Evolutionary conservation across 2,888 invertebrate genomes (phyloP), one percentile per base, ranked within the genome.

Genomic region (Rosalia funebris): DNA sequence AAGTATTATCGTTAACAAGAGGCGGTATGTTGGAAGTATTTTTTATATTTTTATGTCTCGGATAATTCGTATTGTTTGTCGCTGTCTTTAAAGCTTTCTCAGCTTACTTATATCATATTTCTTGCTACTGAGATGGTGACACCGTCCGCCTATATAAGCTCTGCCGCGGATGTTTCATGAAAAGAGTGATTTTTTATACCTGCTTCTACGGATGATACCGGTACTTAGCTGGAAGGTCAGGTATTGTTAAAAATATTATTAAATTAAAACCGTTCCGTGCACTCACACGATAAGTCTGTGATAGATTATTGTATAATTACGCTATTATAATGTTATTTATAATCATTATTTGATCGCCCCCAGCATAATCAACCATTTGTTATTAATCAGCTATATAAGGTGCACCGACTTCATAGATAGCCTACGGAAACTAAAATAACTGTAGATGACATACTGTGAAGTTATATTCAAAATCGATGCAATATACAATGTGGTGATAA

Each of bases 41-140:
- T 52, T 52, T 53, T 53, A 12, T 41, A 19, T 15, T 52, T 52
- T 32, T 50, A 31, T 56, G 36, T 62, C 55, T 56, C 39, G 44
- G 39, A 45, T 45, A 47, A 41, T 57, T 42, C 44, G 45, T 59
- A 56, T 65, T 68, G 63, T 65, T 62, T 57, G 69, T 65, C 71
- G 71, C 70, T 56, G 62, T 63, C 70, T 69, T 69, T 69, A 54
- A 70, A 69, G 68, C 50, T 63, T 59, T 67, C 65, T 71, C 70
- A 59, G 37, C 60, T 71, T 71, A 71, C 71, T 32, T 9, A 58
- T 57, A 63, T 71, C 66, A 54, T 52, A 63, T 71, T 70, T 66
- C 71, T 46, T 62, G 67, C 66, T 65, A 68, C 63, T 66, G 68
- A 67, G 65, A 65, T 62, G 59, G 63, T 66, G 64, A 68, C 62